Base-by-base conservation (phyloP, 92 coral and sea anemone species). In the Phymanthus crucifer region DNA sequence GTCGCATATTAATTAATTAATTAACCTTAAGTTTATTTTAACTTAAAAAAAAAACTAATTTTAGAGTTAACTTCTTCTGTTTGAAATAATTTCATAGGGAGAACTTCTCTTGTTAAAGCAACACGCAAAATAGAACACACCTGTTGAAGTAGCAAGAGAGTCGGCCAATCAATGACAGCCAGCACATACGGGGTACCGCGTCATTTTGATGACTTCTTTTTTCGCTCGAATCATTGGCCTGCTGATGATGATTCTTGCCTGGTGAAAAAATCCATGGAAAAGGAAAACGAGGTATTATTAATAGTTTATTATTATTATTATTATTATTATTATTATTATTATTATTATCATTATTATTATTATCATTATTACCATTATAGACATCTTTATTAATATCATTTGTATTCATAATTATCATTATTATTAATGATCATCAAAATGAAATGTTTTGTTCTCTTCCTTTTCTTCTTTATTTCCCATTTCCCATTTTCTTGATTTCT, bases 141-240 rank as follows among this genome's bases (percentile, higher is more conserved):
- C 32, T 45, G 32, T 71, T 26, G 29, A 71, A 71, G 21, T 38
- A 21, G 13, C 73, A 34, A 37, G 32, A 27, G 21, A 3, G 16
- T 27, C 68, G 34, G 40, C 81, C 81, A 77, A 77, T 77, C 81
- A 64, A 77, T 77, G 81, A 77, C 81, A 37, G 81, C 81, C 37
- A 77, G 81, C 48, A 77, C 72, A 77, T 77, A 77, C 81, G 81
- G 81, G 81, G 81, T 77, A 38, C 68, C 68, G 40, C 81, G 81
- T 65, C 81, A 77, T 77, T 77, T 77, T 77, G 81, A 77, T 14
- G 81, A 77, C 81, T 77, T 77, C 38, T 70, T 77, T 64, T 70
- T 46, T 10, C 69, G 81, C 7, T 61, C 81, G 61, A 77, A 77
- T 77, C 81, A 77, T 46, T 77, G 81, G 81, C 54, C 57, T 19